Conservation (phyloP, 2,113 vertebrate genomes). For the Camelus bactrianus region DNA sequence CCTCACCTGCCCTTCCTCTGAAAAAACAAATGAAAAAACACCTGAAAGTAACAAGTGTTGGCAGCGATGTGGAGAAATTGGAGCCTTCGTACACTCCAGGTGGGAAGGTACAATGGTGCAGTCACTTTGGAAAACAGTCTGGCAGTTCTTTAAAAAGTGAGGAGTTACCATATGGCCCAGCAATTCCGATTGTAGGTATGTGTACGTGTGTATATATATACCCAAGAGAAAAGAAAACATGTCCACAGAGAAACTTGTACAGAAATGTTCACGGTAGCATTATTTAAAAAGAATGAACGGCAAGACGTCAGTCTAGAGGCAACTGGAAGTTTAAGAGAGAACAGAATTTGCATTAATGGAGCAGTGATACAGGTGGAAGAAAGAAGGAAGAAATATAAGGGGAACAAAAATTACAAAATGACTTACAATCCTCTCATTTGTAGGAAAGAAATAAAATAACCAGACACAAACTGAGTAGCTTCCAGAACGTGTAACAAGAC, state of each 20-base stretch:
- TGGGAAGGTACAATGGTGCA: background rate
- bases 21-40: background rate
- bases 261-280: background rate
- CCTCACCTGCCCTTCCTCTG: too few species aligned
- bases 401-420: background rate
- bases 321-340: background rate
- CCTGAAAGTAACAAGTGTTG: background rate
- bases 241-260: background rate
- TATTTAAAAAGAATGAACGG: background rate
- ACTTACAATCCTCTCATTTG: background rate
- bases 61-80: background rate
- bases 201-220: too few species aligned
- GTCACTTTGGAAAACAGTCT: background rate
- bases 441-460: background rate
- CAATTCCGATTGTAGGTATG: background rate
- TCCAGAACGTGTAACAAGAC: background rate
- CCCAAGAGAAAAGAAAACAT: background rate
- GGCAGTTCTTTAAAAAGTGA: background rate
- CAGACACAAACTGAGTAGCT: background rate
- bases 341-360: background rate
- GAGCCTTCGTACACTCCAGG: background rate
- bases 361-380: background rate
- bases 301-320: background rate
- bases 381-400: background rate
- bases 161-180: background rate